Evolutionary conservation across 1,140 invertebrate species (phyloP), one percentile per base, ranked within the genome.

Genomic region (Philopotamus ludificatus): DNA sequence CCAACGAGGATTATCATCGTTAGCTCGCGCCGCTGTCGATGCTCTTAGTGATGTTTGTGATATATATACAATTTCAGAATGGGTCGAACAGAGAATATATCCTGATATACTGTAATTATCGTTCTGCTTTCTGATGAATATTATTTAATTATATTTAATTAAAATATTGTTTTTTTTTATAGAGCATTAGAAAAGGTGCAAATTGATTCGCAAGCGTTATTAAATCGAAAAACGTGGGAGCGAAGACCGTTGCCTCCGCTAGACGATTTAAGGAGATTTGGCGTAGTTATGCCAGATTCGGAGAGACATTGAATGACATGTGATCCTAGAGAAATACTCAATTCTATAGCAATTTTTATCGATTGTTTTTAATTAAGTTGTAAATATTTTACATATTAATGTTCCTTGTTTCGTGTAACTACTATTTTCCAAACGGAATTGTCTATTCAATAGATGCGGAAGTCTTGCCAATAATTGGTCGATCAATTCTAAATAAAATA

Each of bases 1-100:
- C 12, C 86, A 86, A 65, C 82, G 86, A 71, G 82, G 85, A 39
- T 71, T 87, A 28, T 72, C 82, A 25, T 80, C 79, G 1, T 77
- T 92, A 45, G 83, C 87, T 0, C 82, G 83, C 63, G 82, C 85
- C 41, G 84, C 89, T 3, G 79, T 84, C 23, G 83, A 87, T 53
- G 79, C 87, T 2, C 81, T 93, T 74, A 77, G 77, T 28, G 86
- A 85, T 45, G 83, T 90, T 63, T 91, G 86, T 70, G 90, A 92
- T 71, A 82, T 86, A 66, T 88, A 84, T 70, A 89, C 88, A 0
- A 80, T 88, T 51, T 75, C 83, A 4, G 89, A 91, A 72, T 90
- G 89, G 89, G 78, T 91, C 20, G 88, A 90, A 73, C 76, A 77
- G 65, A 72, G 73, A 41, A 74, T 79, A 61, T 78, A 77, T 73